phyloP scores from a whole-genome alignment of 2,113 vertebrate species.

The Psittacula cyanocephala region DNA sequence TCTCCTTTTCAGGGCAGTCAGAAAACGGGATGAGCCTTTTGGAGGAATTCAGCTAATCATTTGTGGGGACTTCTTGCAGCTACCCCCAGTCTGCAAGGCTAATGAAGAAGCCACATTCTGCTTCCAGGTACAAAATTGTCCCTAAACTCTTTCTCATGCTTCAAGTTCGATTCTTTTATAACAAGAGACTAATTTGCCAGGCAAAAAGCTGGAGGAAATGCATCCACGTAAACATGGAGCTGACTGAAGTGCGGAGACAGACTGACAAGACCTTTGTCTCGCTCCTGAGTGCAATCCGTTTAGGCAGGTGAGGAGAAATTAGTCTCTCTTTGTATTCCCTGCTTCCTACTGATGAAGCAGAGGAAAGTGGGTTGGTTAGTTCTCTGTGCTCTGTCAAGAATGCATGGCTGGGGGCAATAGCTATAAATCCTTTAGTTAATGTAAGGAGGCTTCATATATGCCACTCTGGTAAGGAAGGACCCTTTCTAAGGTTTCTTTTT shows the following conservation, averaged over 20 bases:
- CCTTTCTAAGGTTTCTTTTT: background rate
- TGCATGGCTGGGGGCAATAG: background rate
- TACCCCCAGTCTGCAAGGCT: constrained; percentile 88
- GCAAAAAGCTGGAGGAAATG: constrained; percentile 91
- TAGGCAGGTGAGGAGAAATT: constrained; percentile 84
- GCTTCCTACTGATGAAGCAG: background rate
- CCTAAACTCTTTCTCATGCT: background rate
- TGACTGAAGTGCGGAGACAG: constrained; percentile 90
- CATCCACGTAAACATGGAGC: constrained; percentile 91
- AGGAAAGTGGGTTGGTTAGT: background rate
- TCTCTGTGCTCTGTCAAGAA: background rate
- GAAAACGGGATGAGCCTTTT: constrained; percentile 87
- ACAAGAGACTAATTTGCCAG: constrained; percentile 61
- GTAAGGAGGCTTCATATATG: background rate
- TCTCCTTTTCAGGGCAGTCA: constrained; percentile 76
- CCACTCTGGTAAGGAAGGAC: background rate
- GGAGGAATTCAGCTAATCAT: constrained; percentile 96
- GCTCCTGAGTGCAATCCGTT: constrained; percentile 85
- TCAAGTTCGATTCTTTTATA: background rate
- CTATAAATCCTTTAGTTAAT: background rate
- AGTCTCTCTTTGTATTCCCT: background rate
- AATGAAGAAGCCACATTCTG: constrained; percentile 87
- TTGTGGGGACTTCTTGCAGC: constrained; percentile 96
- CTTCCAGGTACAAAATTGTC: constrained; percentile 83
- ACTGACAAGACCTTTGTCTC: constrained; percentile 89